A percentile compares a stretch with the other conserved stretches of the same genome.
Conservation (phyloP, 2,888 invertebrate genomes). For the Erebia palarica region DNA sequence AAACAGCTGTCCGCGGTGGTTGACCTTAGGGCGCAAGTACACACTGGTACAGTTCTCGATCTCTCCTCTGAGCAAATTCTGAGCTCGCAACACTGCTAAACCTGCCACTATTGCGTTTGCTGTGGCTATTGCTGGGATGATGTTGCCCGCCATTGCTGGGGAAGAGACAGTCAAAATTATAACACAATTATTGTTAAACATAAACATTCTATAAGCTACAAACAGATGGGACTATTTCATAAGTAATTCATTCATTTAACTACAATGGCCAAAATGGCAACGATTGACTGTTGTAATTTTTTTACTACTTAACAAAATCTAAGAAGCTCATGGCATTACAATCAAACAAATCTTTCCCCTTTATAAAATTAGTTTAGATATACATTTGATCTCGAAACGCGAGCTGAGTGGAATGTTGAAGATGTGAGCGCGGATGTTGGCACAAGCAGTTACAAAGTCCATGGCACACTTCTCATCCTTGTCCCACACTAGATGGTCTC, state of each 20-base stretch:
- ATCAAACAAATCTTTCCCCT: too few relatives aligned
- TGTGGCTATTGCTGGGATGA: slow-evolving; percentile 99
- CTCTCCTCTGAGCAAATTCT: slow-evolving; percentile 87
- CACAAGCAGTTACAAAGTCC: slow-evolving; percentile 98
- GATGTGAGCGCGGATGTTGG: slow-evolving; percentile 95
- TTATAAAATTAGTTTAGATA: too few relatives aligned
- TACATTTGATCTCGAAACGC: slow-evolving; percentile 97
- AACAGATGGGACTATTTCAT: too few relatives aligned
- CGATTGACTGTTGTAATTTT: too few relatives aligned
- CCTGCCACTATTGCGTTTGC: slow-evolving; percentile 99
- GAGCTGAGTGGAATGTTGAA: slow-evolving; percentile 94
- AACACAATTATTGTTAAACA: not conserved
- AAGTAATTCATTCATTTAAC: too few relatives aligned
- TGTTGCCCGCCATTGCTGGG: slow-evolving; percentile 98
- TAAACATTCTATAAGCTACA: too few relatives aligned
- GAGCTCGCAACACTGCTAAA: slow-evolving; percentile 94
- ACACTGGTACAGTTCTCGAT: slow-evolving; percentile 88
- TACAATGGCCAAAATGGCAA: too few relatives aligned
- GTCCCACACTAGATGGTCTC: slow-evolving; percentile 95
- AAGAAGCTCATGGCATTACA: too few relatives aligned
- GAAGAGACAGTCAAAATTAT: slow-evolving; percentile 9
- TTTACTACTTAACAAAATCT: too few relatives aligned
- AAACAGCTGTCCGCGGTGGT: slow-evolving; percentile 87
- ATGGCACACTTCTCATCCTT: slow-evolving; percentile 96
- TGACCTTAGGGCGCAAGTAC: slow-evolving; percentile 88